Conservation (phyloP, 2,888 invertebrate species). For the Trisateles emortualis region DNA sequence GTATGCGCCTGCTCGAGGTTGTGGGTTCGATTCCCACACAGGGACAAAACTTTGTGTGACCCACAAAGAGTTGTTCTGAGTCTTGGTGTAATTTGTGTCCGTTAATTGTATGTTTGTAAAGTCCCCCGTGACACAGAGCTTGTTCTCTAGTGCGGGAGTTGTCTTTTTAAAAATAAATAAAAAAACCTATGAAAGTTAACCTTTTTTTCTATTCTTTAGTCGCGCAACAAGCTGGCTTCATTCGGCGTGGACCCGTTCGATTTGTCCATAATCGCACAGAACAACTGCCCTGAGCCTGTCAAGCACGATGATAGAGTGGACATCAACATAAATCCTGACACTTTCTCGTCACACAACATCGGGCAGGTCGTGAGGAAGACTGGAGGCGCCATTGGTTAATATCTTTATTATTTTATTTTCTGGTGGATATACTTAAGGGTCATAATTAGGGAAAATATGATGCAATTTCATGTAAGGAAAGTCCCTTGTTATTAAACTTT, state of each 20-base stretch:
- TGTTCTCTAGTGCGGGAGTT: no score
- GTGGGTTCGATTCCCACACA: no score
- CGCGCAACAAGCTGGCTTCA: slow-evolving; percentile 88
- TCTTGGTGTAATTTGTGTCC: no score
- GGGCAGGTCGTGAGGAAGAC: slow-evolving; percentile 91
- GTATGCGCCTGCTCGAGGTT: no score
- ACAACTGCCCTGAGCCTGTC: slow-evolving; percentile 88
- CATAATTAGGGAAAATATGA: neutral
- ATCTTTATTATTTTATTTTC: neutral
- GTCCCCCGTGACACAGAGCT: no score
- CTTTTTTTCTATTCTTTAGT: slow-evolving; percentile 60
- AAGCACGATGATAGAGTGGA: slow-evolving; percentile 87
- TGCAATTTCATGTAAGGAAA: no score
- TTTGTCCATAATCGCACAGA: slow-evolving; percentile 91
- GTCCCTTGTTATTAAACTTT: no score
- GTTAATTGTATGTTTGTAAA: no score
- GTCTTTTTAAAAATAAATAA: no score
- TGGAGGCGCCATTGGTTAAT: slow-evolving; percentile 89
- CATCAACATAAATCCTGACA: slow-evolving; percentile 92
- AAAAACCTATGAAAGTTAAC: neutral
- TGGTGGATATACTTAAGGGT: neutral
- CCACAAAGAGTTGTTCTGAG: no score
- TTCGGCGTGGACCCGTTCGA: slow-evolving; percentile 92
- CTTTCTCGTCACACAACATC: slow-evolving; percentile 91
- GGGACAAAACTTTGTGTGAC: no score